These are phyloP conservation scores for Diaphora mendica DNA, from an alignment of 2,888 invertebrate genomes.

Conservation along the genomic window DNA sequence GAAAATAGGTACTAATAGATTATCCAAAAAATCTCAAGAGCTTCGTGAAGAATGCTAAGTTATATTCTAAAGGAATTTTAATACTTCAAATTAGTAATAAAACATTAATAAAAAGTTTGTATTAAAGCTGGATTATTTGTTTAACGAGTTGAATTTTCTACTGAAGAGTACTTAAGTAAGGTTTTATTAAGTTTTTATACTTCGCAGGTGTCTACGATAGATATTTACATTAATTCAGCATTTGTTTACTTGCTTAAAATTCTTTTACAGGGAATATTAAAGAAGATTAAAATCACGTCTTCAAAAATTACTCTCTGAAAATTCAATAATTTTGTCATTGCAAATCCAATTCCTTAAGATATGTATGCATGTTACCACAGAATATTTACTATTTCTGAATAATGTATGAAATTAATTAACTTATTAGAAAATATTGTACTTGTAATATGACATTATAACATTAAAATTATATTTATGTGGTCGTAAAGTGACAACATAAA, in stretches of 20 bases:
- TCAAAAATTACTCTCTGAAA: slow-evolving; percentile 11
- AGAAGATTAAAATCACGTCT: background rate
- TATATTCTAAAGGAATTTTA: background rate
- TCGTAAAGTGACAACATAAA: too few relatives aligned
- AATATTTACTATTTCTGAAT: background rate
- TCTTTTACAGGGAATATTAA: background rate
- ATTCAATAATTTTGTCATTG: slow-evolving; percentile 18
- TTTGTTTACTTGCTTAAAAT: background rate
- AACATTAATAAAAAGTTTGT: background rate
- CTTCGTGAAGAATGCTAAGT: background rate
- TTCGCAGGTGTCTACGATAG: background rate
- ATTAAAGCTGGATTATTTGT: background rate
- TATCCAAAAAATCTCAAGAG: background rate
- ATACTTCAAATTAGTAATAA: background rate
- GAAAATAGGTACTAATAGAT: background rate
- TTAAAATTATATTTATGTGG: background rate
- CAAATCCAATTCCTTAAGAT: background rate
- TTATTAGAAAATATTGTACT: background rate
- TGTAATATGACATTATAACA: background rate
- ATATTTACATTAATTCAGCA: background rate
- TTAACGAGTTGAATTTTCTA: background rate
- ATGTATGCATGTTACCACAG: background rate
- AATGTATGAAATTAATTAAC: background rate
- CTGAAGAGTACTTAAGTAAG: background rate
- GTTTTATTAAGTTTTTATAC: background rate